Base-by-base conservation (phyloP, 2,888 invertebrate species). In the Yponomeuta malinellus region DNA sequence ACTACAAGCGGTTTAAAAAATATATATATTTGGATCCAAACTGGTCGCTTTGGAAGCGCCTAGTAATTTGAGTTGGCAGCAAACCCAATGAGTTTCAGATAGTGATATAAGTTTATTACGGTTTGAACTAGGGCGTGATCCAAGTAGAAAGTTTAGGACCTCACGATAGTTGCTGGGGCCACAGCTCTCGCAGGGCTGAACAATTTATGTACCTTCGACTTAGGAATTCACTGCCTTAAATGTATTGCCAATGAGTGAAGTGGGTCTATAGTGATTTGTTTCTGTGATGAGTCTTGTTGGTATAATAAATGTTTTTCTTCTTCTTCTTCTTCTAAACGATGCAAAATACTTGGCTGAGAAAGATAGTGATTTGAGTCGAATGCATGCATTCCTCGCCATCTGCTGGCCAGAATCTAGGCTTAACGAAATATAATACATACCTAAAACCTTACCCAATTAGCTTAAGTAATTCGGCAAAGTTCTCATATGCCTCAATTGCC, bases 21-120 rank as follows among this genome's bases (percentile, higher is more conserved):
- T 33, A 64, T 1, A 29, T 64, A 23, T 10, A 29, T 43, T 43
- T 43, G 31, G 1, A 15, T 15, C 52, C 52, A 15, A 64, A 31
- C 37, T 15, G 33, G 9, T 43, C 67, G 15, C 2, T 33, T 37
- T 10, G 43, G 67, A 67, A n/a, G 43, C 10, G n/a, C 67, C 67
- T 43, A 67, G 33, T 67, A 67, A 52, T 52, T 31, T 48, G 48
- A 69, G 68, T 29, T 69, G n/a, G 52, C 15, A 48, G 48, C 52
- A 52, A 52, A 29, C 48, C 23, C 67, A 29, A 52, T 52, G 68
- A 48, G 71, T 67, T 67, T 71, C 68, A 12, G 70, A 63, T 70
- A 63, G 63, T 70, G 63, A 63, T 70, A 63, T 63, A 70, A 63
- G 63, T 63, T 70, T 37, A 37, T 70, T 70, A 37, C 37, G 63